phyloP scores from a whole-genome alignment of 2,888 invertebrate genomes.

The Drosophila affinis region DNA sequence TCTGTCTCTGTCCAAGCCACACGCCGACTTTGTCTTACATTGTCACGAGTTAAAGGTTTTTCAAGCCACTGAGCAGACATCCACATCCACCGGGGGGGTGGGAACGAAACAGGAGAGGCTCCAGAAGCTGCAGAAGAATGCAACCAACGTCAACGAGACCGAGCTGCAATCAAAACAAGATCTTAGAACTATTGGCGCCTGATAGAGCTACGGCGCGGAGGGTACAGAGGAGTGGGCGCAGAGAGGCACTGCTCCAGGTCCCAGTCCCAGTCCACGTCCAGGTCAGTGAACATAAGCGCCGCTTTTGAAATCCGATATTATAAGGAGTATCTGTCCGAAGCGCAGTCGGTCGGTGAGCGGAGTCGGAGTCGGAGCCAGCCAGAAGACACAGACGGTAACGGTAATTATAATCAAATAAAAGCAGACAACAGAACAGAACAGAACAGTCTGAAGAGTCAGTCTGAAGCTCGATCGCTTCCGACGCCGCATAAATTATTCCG shows the following conservation, averaged over 20 bases:
- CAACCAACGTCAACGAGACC: conserved; percentile 30
- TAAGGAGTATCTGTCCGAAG: conserved; percentile 56
- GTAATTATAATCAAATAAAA: conserved; percentile 81
- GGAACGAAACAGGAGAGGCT: conserved; percentile 1
- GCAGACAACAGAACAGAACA: conserved; percentile 54
- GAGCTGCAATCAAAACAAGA: conserved; percentile 78
- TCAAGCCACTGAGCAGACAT: conserved; percentile 72
- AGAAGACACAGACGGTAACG: conserved; percentile 61
- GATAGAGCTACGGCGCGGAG: conserved; percentile 45
- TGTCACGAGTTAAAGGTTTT: conserved; percentile 79
- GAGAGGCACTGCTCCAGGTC: conserved; percentile 25
- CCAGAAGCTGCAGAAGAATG: conserved; percentile 27
- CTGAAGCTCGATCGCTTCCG: conserved; percentile 58
- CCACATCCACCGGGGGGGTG: neutral
- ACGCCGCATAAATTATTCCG: conserved; percentile 73
- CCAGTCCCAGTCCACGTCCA: conserved; percentile 69
- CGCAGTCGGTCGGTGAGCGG: conserved; percentile 1
- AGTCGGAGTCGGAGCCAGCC: neutral
- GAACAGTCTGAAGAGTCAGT: neutral
- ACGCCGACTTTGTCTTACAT: conserved; percentile 64
- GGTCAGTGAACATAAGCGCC: conserved; percentile 78
- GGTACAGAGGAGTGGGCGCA: neutral
- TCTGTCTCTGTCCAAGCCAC: conserved; percentile 53
- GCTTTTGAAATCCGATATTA: conserved; percentile 79
- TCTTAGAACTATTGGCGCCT: conserved; percentile 83